Base-by-base conservation (phyloP, 2,113 vertebrate genomes). In the Lethenteron reissneri region DNA sequence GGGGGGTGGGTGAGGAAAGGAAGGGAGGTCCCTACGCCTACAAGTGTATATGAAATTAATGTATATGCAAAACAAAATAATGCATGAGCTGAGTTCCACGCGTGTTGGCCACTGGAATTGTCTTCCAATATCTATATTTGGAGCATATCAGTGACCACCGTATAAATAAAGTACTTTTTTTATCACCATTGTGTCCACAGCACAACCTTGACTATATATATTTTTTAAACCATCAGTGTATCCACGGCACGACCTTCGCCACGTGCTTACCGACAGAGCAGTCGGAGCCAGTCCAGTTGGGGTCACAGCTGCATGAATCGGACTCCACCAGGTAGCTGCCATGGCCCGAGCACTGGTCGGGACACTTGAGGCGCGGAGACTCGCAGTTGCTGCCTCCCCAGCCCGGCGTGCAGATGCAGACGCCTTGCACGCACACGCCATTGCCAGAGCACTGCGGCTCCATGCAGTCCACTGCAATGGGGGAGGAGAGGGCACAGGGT, bases 221-320 rank as follows among this genome's bases (percentile, higher is more conserved):
- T 41, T 41, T 41, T 41, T 41, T 41, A 41, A 41, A 41, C 41
- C 41, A 41, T 41, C 41, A 41, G 41, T 41, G 41, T 41, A 6
- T 41, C 41, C 41, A 41, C 41, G 41, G 25, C 64, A 68, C 64
- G 8, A 41, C 41, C 41, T 7, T 41, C 41, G 41, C 41, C 41
- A 5, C 1, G 41, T 41, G 41, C 88, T 86, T 79, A 97, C 94
- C 94, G 68, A 92, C 85, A 3, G 94, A 92, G 82, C 92, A 99
- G 85, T 97, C 94, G 0, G 91, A 91, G 74, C 92, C 94, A 87
- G 96, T 97, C 92, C 92, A 99, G 81, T 85, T 94, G 76, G 94
- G 88, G 77, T 99, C 94, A 3, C 94, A 99, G 85, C 82, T 88
- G 79, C 94, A 99, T 58, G 97, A 83, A 58, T 90, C 92, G 0